Base-by-base conservation (phyloP, 2,888 invertebrate species). In the Lasioglossum morio region DNA sequence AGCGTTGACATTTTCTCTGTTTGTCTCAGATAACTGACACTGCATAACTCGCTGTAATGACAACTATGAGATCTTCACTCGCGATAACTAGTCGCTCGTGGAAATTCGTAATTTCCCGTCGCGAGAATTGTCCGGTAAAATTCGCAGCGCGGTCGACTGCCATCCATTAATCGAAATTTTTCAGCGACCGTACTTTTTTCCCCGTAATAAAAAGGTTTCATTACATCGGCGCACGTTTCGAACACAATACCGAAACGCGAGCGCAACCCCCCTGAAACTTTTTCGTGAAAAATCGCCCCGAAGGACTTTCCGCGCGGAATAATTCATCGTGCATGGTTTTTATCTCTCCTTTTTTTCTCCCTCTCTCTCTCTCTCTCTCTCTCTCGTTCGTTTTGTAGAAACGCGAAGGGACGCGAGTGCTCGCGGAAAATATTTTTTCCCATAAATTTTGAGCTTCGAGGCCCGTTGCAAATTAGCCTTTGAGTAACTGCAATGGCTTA, bases 81-180 rank as follows among this genome's bases (percentile, higher is more conserved):
- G 60, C 69, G 1, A 53, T n/a, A 37, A 37, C 4, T 19, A 10
- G 23, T 37, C 37, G 23, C 19, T n/a, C 27, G 30, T n/a, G 27
- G 60, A 82, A 82, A 77, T 84, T 73, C 73, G 70, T 77, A 77
- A 77, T 77, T 77, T 48, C 69, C 73, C n/a, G 78, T 23, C 5
- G 77, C 72, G 70, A 77, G 76, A 79, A 87, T 79, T 73, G 63
- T 27, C 43, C 48, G 81, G 57, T 60, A 63, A 82, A 83, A 75
- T 83, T 34, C 72, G 43, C 34, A n/a, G 7, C 8, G 72, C 73
- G 78, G 57, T 70, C 79, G 77, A 46, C 37, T 37, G 78, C 74
- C 80, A 81, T 88, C 87, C 82, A 81, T 86, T 83, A 77, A 72
- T 72, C 53, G 70, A 78, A 78, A 87, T 73, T 89, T 86, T 75